Conservation (phyloP, 2,888 invertebrate genomes). For the Nymphalis polychloros region DNA sequence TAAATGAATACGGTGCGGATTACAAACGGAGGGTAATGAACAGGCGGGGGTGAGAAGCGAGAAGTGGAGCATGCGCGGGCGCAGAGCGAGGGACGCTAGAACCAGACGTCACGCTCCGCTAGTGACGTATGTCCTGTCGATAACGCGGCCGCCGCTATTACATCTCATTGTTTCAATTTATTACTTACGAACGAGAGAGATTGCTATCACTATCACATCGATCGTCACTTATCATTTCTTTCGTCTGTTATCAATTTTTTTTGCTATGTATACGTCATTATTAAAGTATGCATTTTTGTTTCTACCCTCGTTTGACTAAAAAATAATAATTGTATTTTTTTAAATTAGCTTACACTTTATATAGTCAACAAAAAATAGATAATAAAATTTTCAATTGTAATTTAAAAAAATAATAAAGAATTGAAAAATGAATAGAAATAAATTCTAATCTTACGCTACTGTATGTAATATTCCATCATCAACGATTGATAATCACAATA, state of each 20-base stretch:
- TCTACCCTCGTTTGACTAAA: conserved; percentile 8
- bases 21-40: conserved; percentile 37
- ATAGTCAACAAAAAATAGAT: not conserved
- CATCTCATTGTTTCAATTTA: conserved; percentile 51
- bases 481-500: conserved; percentile 64
- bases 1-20: conserved; percentile 26
- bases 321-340: not conserved
- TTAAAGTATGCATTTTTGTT: not conserved
- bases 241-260: conserved; percentile 2
- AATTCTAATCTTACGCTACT: conserved; percentile 72
- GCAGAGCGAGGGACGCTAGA: conserved; percentile 33
- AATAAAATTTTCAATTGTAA: not conserved
- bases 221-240: conserved; percentile 35
- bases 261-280: not conserved
- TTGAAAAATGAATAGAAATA: conserved; percentile 43
- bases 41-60: conserved; percentile 24
- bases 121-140: conserved; percentile 62
- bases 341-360: not conserved
- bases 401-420: conserved; percentile 3
- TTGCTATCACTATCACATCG: conserved; percentile 43
- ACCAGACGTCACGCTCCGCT: conserved; percentile 66
- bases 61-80: conserved; percentile 12
- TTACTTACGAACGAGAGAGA: conserved; percentile 42
- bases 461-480: conserved; percentile 70
- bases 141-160: conserved; percentile 51